phyloP scores from a whole-genome alignment of 2,113 vertebrate species.

The Barnardius zonarius region DNA sequence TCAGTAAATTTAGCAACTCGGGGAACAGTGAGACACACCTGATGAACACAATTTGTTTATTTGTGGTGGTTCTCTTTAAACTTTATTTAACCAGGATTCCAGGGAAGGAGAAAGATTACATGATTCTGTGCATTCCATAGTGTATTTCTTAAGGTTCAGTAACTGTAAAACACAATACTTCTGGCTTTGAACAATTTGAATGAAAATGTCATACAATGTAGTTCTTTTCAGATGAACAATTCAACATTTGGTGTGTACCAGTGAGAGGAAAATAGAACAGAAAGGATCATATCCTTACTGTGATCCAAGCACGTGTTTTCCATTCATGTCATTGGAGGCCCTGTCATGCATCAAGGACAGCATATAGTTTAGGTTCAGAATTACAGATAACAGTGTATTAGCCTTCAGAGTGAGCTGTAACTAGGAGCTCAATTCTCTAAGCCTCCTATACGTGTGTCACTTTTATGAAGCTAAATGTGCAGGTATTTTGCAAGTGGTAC shows the following conservation, averaged over 20 bases:
- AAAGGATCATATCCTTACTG: neutral
- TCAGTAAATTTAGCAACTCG: neutral
- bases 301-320: conserved; percentile 19
- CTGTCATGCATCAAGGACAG: conserved; percentile 35
- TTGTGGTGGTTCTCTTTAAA: neutral
- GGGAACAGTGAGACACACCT: neutral
- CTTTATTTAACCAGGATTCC: neutral
- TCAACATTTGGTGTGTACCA: neutral
- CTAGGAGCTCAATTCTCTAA: neutral
- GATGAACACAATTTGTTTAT: neutral
- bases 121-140: neutral
- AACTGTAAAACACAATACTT: conserved; percentile 38
- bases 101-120: neutral
- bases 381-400: neutral
- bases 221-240: conserved; percentile 11
- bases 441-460: neutral
- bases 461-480: neutral
- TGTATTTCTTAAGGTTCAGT: conserved; percentile 10
- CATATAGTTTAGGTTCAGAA: conserved; percentile 25
- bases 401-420: neutral
- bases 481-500: neutral
- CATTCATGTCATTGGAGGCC: conserved; percentile 14
- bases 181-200: conserved; percentile 14
- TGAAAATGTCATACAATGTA: neutral
- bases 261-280: neutral